Evolutionary conservation across 2,797 vertebrate genomes (phyloP).

Genomic region (Cyclura pinguis): DNA sequence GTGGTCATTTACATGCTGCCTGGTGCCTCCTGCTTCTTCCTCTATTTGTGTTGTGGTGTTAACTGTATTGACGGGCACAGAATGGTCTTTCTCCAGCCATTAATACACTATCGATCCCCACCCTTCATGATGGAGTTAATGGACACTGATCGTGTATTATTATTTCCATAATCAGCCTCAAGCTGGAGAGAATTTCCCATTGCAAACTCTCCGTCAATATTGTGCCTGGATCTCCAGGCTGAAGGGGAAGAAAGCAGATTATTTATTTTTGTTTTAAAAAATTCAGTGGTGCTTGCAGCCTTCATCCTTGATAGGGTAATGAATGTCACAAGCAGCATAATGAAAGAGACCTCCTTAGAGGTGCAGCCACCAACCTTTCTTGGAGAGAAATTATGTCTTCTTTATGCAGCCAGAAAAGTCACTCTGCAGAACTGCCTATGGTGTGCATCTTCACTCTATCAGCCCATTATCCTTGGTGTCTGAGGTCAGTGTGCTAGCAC

Average conservation of each 20-base stretch:
- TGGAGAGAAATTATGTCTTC: neutral
- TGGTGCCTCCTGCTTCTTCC: neutral
- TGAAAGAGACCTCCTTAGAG: slow-evolving; percentile 19
- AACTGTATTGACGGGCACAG: slow-evolving; percentile 22
- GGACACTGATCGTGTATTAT: slow-evolving; percentile 72
- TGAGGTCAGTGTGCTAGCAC: neutral
- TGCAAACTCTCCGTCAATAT: slow-evolving; percentile 57
- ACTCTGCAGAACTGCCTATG: slow-evolving; percentile 12
- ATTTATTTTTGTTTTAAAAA: slow-evolving; percentile 59
- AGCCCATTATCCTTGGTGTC: slow-evolving; percentile 24
- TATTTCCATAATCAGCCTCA: slow-evolving; percentile 74
- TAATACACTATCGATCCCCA: slow-evolving; percentile 68
- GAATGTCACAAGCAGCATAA: slow-evolving; percentile 28
- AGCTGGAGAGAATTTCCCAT: slow-evolving; percentile 72
- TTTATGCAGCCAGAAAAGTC: slow-evolving; percentile 12
- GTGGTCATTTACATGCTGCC: neutral
- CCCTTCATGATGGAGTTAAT: slow-evolving; percentile 62
- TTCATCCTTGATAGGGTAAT: slow-evolving; percentile 47
- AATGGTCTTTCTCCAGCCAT: slow-evolving; percentile 64
- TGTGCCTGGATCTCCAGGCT: slow-evolving; percentile 42
- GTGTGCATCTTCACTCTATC: fast-evolving
- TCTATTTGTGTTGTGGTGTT: slow-evolving; percentile 35
- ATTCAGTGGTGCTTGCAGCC: slow-evolving; percentile 53
- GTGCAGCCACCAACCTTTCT: slow-evolving; percentile 18
- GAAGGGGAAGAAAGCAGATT: slow-evolving; percentile 46